A percentile compares a stretch with the other conserved stretches of the same genome.
Conservation (phyloP, 1,140 invertebrate genomes). For the Drosophila leontia region DNA sequence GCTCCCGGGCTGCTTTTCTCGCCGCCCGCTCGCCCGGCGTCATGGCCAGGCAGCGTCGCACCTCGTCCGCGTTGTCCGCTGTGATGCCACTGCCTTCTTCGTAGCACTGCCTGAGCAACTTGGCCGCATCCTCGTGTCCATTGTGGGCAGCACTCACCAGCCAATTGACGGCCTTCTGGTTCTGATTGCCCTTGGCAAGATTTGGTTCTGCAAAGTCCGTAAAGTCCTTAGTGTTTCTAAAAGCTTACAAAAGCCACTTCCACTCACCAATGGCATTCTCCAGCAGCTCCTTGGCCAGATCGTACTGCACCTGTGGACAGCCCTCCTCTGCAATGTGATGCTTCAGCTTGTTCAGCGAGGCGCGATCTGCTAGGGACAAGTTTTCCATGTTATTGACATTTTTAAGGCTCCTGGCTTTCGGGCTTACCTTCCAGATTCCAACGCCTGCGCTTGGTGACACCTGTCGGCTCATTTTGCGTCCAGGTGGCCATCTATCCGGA, state of each 20-base stretch:
- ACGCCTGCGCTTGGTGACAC: constrained; percentile 68
- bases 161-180: constrained; percentile 92
- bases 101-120: constrained; percentile 91
- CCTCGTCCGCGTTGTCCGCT: constrained; percentile 92
- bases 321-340: constrained; percentile 89
- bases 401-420: background rate
- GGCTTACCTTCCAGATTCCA: constrained; percentile 81
- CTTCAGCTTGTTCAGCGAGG: constrained; percentile 86
- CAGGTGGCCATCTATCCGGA: constrained; percentile 67
- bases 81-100: constrained; percentile 92
- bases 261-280: constrained; percentile 86
- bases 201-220: constrained; percentile 73
- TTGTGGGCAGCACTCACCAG: constrained; percentile 95
- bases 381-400: background rate
- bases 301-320: constrained; percentile 89
- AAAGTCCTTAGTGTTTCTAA: background rate
- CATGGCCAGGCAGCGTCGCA: constrained; percentile 93
- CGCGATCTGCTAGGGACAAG: constrained; percentile 82
- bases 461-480: constrained; percentile 75
- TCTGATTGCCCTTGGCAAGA: constrained; percentile 74
- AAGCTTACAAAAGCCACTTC: background rate
- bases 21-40: constrained; percentile 94
- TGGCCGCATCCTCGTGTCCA: constrained; percentile 94
- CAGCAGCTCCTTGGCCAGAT: constrained; percentile 88
- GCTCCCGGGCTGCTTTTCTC: constrained; percentile 92